These are phyloP conservation scores for Vanessa cardui DNA, from an alignment of 2,888 invertebrate species.

Conservation along the genomic window DNA sequence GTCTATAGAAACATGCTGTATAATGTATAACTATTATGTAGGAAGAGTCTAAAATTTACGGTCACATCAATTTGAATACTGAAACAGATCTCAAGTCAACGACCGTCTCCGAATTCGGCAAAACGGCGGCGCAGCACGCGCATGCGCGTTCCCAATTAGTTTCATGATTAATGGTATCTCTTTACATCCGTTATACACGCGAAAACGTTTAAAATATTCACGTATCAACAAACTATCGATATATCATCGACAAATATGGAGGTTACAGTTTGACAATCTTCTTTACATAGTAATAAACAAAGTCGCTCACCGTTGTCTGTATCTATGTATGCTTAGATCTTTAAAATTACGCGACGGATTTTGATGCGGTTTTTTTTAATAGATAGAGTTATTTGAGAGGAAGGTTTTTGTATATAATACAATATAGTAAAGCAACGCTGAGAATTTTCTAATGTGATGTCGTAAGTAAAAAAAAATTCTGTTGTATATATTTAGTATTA, in stretches of 20 bases:
- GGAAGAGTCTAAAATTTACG: constrained; percentile 13
- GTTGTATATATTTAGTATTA: too few relatives aligned
- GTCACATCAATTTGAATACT: constrained; percentile 10
- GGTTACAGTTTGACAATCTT: neutral
- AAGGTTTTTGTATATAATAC: too few relatives aligned
- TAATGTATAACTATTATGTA: neutral
- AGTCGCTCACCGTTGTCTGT: too few relatives aligned
- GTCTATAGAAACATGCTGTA: neutral
- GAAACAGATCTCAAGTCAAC: constrained; percentile 27
- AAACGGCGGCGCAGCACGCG: constrained; percentile 40
- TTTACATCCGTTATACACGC: constrained; percentile 41
- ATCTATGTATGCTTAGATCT: too few relatives aligned
- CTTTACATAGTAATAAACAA: too few relatives aligned
- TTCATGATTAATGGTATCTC: constrained; percentile 40
- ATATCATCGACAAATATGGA: neutral
- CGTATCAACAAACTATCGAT: constrained; percentile 9
- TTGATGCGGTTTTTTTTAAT: too few relatives aligned
- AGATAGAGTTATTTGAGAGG: too few relatives aligned
- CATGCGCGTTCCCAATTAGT: constrained; percentile 41
- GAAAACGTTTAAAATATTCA: constrained; percentile 34
- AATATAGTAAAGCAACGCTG: too few relatives aligned
- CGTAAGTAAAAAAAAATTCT: too few relatives aligned
- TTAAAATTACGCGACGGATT: too few relatives aligned
- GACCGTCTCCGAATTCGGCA: constrained; percentile 33
- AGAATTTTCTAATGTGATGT: too few relatives aligned